Percentiles rank a stretch among this genome's conserved stretches.
Conservation (phyloP, 92 coral and sea anemone species). For the Isaurus tuberculatus region DNA sequence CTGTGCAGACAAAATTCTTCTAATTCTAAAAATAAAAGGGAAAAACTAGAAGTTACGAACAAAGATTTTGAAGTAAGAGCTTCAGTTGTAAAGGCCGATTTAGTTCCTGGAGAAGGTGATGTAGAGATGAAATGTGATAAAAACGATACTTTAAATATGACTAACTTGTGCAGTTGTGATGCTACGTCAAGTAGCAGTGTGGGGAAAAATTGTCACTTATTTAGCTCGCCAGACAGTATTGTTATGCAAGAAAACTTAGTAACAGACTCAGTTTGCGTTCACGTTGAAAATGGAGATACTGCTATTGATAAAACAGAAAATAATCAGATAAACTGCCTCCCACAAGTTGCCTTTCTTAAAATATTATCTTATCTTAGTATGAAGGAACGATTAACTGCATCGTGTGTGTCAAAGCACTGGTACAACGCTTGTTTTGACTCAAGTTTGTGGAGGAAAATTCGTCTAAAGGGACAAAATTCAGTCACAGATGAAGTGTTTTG, state of each 20-base stretch:
- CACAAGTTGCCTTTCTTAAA: constrained; percentile 78
- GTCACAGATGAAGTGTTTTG: constrained; percentile 77
- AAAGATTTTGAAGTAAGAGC: not conserved
- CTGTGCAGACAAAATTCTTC: not conserved
- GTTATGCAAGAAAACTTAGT: not conserved
- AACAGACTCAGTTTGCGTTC: not conserved
- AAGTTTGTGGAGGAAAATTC: constrained; percentile 73
- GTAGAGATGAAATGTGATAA: no score
- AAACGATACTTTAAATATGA: no score
- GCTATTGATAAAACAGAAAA: not conserved
- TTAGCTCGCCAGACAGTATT: not conserved
- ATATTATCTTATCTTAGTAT: constrained; percentile 77
- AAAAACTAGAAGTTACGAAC: constrained; percentile 11
- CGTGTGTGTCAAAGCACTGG: constrained; percentile 85
- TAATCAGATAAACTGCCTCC: constrained; percentile 68
- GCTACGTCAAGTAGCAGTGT: not conserved
- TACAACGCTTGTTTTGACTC: constrained; percentile 74
- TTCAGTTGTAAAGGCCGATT: no score
- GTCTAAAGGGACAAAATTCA: constrained; percentile 53
- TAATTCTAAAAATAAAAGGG: not conserved
- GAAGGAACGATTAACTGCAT: constrained; percentile 66
- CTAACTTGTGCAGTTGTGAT: not conserved
- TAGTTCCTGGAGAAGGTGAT: no score
- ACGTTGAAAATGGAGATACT: not conserved
- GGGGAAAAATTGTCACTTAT: not conserved